Evolutionary conservation across 2,888 invertebrate genomes (phyloP).

Genomic region (Drosophila macrospina): DNA sequence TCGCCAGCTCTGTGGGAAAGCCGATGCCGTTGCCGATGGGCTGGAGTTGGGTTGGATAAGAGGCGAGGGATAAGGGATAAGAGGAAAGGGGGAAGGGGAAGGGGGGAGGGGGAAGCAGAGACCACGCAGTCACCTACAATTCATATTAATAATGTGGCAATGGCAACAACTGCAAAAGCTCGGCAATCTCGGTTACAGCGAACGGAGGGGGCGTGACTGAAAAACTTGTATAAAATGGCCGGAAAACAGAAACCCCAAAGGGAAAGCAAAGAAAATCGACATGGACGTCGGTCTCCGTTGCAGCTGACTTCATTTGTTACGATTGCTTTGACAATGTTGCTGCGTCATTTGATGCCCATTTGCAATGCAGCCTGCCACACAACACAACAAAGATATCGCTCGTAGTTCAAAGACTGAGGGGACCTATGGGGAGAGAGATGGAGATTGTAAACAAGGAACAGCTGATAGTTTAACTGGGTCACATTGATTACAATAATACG

Average conservation of each 20-base stretch:
- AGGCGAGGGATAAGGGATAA: too few species aligned
- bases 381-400: constrained; percentile 19
- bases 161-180: constrained; percentile 15
- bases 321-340: constrained; percentile 78
- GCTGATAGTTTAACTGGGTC: not conserved
- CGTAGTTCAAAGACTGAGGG: not conserved
- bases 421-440: not conserved
- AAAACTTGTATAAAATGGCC: constrained; percentile 46
- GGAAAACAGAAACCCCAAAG: constrained; percentile 17
- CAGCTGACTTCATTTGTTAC: constrained; percentile 77
- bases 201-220: constrained; percentile 1
- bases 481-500: constrained; percentile 18
- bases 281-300: constrained; percentile 30
- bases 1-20: constrained; percentile 14
- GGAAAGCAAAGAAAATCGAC: constrained; percentile 28
- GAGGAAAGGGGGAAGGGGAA: too few species aligned
- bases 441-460: not conserved
- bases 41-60: constrained; percentile 4
- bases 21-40: not conserved
- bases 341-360: constrained; percentile 75
- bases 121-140: constrained; percentile 32
- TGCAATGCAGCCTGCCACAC: constrained; percentile 44
- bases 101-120: not conserved
- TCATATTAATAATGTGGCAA: constrained; percentile 64
- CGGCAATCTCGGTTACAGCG: constrained; percentile 6